Base-by-base conservation (phyloP, 2,113 vertebrate species). In the Propithecus coquereli region DNA sequence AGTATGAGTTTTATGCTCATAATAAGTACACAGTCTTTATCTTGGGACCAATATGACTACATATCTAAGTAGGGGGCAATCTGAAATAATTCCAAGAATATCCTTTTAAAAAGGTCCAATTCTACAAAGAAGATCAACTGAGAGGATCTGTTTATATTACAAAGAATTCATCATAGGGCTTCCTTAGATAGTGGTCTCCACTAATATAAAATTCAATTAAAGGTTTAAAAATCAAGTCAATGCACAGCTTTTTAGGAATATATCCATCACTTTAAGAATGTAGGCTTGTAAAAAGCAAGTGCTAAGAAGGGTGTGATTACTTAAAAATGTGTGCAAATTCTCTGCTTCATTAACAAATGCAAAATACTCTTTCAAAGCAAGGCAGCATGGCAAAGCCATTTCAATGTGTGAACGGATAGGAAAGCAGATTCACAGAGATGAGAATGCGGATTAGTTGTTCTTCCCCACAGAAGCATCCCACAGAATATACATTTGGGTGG, bases 271-370 rank as follows among this genome's bases (percentile, higher is more conserved):
- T 71, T 76, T 54, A 71, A 97, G 93, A 81, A 79, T 23, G 30
- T 30, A 52, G 65, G 40, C 52, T 86, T 92, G 47, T 68, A 76
- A 80, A 63, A 87, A 83, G 63, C 79, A 83, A 92, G 91, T 92
- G 85, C 37, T 79, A 76, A 66, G 45, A 90, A 73, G 30, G 34
- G 40, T 91, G 93, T 94, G 70, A 92, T 84, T 79, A 63, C 71
- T 97, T 66, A 17, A 50, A 81, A 77, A 79, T 70, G 87, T 80
- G 91, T 68, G 79, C 73, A 76, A 79, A 90, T 86, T 47, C 76
- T 82, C 74, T 90, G 85, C 47, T 84, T 97, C 74, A 84, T 95
- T 96, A 94, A 63, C 80, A 83, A 87, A 63, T 40, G 54, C 52
- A 70, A 91, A 70, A n/a, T 65, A 52, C 27, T 92, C 66, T 70